phyloP scores from a whole-genome alignment of 2,797 vertebrate species.

The Falco peregrinus region DNA sequence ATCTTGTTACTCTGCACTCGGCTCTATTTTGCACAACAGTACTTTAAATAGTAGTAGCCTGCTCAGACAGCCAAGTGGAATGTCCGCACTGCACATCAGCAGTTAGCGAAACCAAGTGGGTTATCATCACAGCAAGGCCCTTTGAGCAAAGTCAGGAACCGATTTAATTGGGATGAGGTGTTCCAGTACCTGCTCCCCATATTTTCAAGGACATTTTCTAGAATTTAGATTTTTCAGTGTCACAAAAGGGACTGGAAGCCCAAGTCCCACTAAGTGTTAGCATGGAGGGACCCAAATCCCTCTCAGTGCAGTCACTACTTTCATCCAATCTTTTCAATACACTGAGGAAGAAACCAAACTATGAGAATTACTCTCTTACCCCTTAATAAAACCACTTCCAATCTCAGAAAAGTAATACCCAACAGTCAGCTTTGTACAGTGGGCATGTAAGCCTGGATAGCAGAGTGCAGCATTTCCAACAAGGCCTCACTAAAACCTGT shows the following conservation, averaged over 20 bases:
- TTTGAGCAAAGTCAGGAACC: neutral
- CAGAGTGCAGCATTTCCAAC: neutral
- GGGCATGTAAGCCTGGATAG: neutral
- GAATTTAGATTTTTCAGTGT: neutral
- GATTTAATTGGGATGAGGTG: neutral
- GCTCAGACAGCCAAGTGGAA: constrained; percentile 77
- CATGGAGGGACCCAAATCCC: neutral
- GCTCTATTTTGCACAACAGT: neutral
- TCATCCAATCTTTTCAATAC: neutral
- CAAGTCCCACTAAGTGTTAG: neutral
- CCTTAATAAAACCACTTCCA: neutral
- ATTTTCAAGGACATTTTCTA: neutral
- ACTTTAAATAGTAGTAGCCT: neutral
- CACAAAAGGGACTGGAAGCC: neutral
- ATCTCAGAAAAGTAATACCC: neutral
- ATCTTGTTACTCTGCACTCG: neutral
- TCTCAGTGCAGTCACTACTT: neutral
- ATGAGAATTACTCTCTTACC: neutral
- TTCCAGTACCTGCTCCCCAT: neutral
- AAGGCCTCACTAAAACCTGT: neutral
- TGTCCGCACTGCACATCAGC: constrained; percentile 64
- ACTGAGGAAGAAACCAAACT: neutral
- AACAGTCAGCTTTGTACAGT: neutral
- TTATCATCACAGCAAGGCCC: constrained; percentile 67
- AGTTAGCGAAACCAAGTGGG: constrained; percentile 68